Base-by-base conservation (phyloP, 2,113 vertebrate species). In the Xiphias gladius region DNA sequence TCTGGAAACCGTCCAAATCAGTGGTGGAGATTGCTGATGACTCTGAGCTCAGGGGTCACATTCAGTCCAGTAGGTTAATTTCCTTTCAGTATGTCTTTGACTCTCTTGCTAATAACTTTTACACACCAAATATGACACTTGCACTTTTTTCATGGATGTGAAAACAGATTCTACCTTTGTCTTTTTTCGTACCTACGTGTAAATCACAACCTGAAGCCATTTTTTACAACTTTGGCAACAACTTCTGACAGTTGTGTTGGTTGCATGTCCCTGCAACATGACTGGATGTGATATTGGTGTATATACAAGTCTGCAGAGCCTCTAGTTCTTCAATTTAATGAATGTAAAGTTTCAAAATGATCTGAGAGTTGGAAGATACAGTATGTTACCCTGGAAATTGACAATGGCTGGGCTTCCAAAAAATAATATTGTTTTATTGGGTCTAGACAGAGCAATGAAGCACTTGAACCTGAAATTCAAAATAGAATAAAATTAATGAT, bases 11-110 rank as follows among this genome's bases (percentile, higher is more conserved):
- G 0, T 80, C 76, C 80, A 83, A 79, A 67, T 86, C 80, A 64
- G 75, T 9, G 67, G 63, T 72, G 62, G 85, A 84, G 84, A 72
- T 62, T 41, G 55, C 75, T 75, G 84, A 87, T 86, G 84, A 78
- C 67, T 72, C 76, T 66, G 39, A 67, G 81, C 81, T 87, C 54
- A 41, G 20, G 76, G 85, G 86, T 93, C 83, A 84, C 43, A 64
- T 46, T 52, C 66, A 69, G 83, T 85, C 83, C 83, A 87, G 46
- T 71, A 46, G 83, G 89, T 85, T 88, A 80, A 90, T 86, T 83
- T 76, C 50, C 69, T 73, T 17, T 73, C 24, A 30, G 57, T 39
- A 55, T 54, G 39, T 35, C 59, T 86, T 69, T 57, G 59, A 75
- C 83, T 68, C 61, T 52, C 61, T 69, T 37, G 57, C 32, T 48